These are phyloP conservation scores for Dreissena polymorpha DNA, from an alignment of 1,140 invertebrate genomes.

Conservation along the genomic window DNA sequence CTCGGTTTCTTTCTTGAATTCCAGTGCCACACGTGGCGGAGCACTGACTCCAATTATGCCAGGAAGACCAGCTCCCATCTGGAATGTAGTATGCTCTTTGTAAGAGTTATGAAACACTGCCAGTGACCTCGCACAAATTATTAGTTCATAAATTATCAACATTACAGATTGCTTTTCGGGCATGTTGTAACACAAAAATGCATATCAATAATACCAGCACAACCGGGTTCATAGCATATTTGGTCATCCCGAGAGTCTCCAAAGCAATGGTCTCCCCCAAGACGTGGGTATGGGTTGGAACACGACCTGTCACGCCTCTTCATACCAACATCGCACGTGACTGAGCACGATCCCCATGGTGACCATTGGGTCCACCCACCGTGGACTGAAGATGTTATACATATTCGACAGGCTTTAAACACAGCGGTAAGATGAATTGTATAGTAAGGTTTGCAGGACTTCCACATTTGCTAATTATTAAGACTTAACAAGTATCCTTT, in stretches of 20 bases:
- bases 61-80: conserved; percentile 10
- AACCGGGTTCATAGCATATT: background rate
- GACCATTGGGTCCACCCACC: conserved; percentile 11
- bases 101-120: too few relatives aligned
- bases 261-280: background rate
- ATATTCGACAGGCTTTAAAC: too few relatives aligned
- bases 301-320: background rate
- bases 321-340: conserved; percentile 3
- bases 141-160: too few relatives aligned
- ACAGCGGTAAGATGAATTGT: too few relatives aligned
- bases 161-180: too few relatives aligned
- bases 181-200: background rate
- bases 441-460: too few relatives aligned
- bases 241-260: background rate
- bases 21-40: background rate
- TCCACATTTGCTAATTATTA: too few relatives aligned
- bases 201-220: background rate
- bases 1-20: background rate
- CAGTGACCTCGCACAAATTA: too few relatives aligned
- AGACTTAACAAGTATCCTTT: too few relatives aligned
- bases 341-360: background rate
- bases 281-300: background rate
- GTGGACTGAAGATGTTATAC: conserved; percentile 1
- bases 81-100: background rate
- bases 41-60: conserved; percentile 15